Conservation (phyloP, 2,888 invertebrate genomes). For the Ochropleura leucogaster region DNA sequence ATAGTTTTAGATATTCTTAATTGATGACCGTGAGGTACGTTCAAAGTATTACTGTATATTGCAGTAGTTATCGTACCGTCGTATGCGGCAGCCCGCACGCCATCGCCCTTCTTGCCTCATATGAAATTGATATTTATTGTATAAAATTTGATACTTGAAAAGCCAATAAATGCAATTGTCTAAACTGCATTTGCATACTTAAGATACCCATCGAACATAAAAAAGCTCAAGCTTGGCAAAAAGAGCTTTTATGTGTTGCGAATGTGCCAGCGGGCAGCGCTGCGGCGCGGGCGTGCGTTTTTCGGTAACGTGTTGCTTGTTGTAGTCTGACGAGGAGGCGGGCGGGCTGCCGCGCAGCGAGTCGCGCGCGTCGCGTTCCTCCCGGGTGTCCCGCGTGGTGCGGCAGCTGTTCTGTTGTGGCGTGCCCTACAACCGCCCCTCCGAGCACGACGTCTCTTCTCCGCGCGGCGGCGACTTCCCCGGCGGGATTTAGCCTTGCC, state of each 20-base stretch:
- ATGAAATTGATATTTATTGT: conserved; percentile 5
- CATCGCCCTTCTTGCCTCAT: conserved; percentile 46
- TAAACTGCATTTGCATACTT: background rate
- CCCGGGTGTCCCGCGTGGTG: conserved; percentile 81
- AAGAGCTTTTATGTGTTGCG: conserved; percentile 16
- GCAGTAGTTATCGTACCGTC: background rate
- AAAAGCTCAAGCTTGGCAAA: background rate
- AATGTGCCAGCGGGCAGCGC: conserved; percentile 11
- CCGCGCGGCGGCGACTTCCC: conserved; percentile 55
- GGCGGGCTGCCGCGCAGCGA: conserved; percentile 85
- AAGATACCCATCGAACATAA: background rate
- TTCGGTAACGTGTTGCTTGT: conserved; percentile 65
- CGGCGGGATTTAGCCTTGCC: conserved; percentile 73
- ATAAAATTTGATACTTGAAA: background rate
- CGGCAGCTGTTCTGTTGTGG: conserved; percentile 87
- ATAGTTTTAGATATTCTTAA: background rate
- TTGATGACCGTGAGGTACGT: background rate
- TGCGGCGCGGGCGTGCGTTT: conserved; percentile 23
- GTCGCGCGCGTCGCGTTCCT: conserved; percentile 46
- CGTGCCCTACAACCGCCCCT: conserved; percentile 78
- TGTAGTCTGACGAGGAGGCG: conserved; percentile 86
- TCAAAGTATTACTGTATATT: background rate
- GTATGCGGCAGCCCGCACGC: conserved; percentile 78
- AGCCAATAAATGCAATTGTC: background rate
- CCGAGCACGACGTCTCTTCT: conserved; percentile 80